Base-by-base conservation (phyloP, 2,888 invertebrate genomes). In the Drosophila hamatofila region DNA sequence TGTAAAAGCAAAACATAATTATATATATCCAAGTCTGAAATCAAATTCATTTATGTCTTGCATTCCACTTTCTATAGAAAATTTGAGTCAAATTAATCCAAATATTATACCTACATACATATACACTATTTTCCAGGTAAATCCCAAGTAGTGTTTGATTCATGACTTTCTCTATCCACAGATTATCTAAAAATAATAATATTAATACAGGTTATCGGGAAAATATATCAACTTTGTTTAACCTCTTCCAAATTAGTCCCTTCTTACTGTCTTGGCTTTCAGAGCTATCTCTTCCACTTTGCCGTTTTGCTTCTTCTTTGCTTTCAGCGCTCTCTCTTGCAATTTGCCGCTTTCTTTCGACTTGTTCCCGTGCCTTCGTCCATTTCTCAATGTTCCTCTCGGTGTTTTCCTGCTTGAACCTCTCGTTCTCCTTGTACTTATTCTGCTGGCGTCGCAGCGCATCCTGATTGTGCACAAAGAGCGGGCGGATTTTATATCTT, bases 381-480 rank as follows among this genome's bases (percentile, higher is more conserved):
- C 84, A 84, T 30, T 70, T 64, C 0, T 68, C 70, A 27, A 90
- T 65, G 9, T 72, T 80, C 0, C 51, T 18, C 35, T 56, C 61
- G 0, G 64, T 70, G 8, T 66, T 59, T 5, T 37, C 61, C 6
- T 71, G 66, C 46, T 56, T 74, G 11, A 16, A 1, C 9, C 3
- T 9, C 27, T 86, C 64, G 21, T 48, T 58, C 27, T 60, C 61
- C 30, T 48, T 60, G 27, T 58, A 60, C 11, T 67, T 72, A 2
- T 41, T 21, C 16, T 69, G 62, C 12, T 72, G 70, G 3, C 66
- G 57, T 3, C 71, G 65, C n/a, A 86, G 11, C 4, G 71, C n/a
- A 0, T 62, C 25, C 6, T 75, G 81, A 37, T 83, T 88, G 33
- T 84, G 87, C 1, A 86, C 27, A 8, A 84, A 80, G 0, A 83